phyloP scores from a whole-genome alignment of 2,888 invertebrate genomes.

The Dysmachus trigonus region DNA sequence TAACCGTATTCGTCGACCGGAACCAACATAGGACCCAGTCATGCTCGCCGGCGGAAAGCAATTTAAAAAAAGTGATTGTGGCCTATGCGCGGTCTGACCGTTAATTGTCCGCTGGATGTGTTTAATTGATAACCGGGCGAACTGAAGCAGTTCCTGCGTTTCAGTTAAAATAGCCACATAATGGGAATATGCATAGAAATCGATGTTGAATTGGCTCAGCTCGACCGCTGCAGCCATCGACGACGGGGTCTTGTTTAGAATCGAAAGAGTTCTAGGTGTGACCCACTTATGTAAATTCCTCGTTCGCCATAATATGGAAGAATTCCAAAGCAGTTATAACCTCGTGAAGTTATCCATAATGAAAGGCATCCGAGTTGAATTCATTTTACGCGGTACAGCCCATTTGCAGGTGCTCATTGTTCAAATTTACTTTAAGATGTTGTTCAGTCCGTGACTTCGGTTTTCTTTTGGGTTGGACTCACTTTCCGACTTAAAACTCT shows the following conservation, averaged over 20 bases:
- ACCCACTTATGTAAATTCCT: neutral
- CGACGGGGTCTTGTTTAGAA: neutral
- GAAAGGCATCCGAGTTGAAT: neutral
- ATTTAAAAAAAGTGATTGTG: slow-evolving; percentile 15
- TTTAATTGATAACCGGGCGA: slow-evolving; percentile 6
- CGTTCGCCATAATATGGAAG: neutral
- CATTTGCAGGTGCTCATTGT: neutral
- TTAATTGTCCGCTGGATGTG: slow-evolving; percentile 13
- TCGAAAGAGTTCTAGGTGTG: neutral
- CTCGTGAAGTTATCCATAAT: neutral
- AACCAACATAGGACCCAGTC: slow-evolving; percentile 19
- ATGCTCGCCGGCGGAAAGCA: slow-evolving; percentile 13
- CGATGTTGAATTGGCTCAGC: neutral
- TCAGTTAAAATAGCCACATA: neutral
- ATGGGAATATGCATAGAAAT: neutral
- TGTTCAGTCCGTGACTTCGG: neutral
- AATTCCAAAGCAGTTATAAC: neutral
- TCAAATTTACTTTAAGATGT: neutral
- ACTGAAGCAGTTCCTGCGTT: neutral
- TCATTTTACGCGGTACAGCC: neutral
- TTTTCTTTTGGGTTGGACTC: neutral
- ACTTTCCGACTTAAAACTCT: neutral
- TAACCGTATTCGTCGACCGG: slow-evolving; percentile 43
- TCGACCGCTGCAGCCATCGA: neutral
- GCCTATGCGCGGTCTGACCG: neutral